phyloP scores from a whole-genome alignment of 2,113 vertebrate genomes.

The Actinemys pallida region DNA sequence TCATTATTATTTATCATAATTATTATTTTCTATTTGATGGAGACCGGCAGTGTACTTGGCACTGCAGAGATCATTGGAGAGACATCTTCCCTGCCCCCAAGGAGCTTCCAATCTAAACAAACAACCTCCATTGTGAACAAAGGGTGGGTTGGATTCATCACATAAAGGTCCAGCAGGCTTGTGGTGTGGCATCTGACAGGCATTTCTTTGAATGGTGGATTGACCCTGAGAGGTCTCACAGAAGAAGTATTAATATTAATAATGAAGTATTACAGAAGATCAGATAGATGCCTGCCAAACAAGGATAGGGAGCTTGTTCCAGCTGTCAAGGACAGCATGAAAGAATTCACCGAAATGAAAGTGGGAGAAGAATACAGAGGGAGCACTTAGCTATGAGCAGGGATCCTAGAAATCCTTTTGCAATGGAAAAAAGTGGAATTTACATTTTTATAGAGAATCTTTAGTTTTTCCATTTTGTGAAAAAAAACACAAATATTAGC shows the following conservation, averaged over 20 bases:
- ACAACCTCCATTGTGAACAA: neutral
- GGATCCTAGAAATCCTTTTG: too few relatives aligned
- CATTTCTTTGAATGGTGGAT: fast-evolving
- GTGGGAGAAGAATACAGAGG: neutral
- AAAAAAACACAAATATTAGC: too few relatives aligned
- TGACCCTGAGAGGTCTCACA: neutral
- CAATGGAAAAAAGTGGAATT: too few relatives aligned
- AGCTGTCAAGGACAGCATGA: neutral
- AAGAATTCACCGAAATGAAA: neutral
- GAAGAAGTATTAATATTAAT: neutral
- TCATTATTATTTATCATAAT: neutral
- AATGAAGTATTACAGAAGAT: neutral
- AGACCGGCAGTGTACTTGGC: neutral
- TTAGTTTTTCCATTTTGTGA: too few relatives aligned
- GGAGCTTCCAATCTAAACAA: neutral
- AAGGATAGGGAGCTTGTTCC: neutral
- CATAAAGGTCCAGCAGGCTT: neutral
- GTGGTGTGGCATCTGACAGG: neutral
- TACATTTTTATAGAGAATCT: too few relatives aligned
- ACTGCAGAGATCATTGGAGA: neutral
- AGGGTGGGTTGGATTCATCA: neutral
- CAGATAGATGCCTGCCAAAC: neutral
- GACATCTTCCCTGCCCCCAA: neutral
- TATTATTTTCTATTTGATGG: neutral
- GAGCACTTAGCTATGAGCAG: neutral